A percentile compares a stretch with the other conserved stretches of the same genome.
Conservation (phyloP, 2,797 vertebrate species). For the Allobates femoralis region DNA sequence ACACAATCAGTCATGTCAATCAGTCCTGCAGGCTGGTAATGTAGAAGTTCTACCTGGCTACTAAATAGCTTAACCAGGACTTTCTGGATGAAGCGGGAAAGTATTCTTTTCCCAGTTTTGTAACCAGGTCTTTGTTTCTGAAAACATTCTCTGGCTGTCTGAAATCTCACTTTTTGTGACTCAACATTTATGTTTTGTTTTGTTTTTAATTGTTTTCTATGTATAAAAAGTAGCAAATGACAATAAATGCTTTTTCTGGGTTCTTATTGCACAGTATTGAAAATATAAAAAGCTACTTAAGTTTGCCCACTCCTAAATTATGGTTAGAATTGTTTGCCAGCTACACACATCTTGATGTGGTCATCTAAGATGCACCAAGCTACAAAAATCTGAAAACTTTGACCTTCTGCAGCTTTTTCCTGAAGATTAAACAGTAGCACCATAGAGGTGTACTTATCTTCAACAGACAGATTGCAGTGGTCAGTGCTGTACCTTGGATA, state of each 20-base stretch:
- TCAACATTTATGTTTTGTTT: not conserved
- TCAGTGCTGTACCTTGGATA: constrained; percentile 22
- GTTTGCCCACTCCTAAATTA: not conserved
- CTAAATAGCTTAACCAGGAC: too few species aligned
- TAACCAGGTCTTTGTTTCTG: too few species aligned
- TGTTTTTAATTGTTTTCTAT: not conserved
- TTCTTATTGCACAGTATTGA: not conserved
- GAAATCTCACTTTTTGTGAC: too few species aligned
- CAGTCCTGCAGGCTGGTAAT: too few species aligned
- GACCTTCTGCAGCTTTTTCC: not conserved
- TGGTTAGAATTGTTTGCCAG: not conserved
- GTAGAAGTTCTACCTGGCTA: too few species aligned
- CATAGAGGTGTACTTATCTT: constrained; percentile 32
- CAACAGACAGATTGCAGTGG: constrained; percentile 35
- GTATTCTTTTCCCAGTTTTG: too few species aligned
- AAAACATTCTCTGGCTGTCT: too few species aligned
- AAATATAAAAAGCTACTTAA: not conserved
- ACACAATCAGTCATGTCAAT: too few species aligned
- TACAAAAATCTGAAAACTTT: not conserved
- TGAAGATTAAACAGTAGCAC: constrained; percentile 16
- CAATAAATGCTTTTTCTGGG: not conserved
- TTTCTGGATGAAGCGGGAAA: too few species aligned
- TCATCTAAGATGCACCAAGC: not conserved
- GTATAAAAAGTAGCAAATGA: not conserved
- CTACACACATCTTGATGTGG: constrained; percentile 19